Evolutionary conservation across 2,797 vertebrate species (phyloP).

Genomic region (Chelonia mydas): DNA sequence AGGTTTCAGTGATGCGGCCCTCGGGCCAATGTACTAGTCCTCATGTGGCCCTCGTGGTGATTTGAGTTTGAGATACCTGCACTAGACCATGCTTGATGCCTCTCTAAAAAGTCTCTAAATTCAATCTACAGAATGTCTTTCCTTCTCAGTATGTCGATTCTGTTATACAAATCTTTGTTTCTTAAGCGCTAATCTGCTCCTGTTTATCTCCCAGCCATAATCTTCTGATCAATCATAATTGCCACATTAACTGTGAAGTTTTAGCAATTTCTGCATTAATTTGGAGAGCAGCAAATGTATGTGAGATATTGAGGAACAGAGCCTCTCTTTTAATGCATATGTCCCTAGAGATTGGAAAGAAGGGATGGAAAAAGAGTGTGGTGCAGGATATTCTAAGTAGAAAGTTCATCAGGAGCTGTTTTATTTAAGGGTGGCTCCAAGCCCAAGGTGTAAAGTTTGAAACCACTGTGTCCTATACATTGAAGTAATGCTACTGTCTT

Average conservation of each 20-base stretch:
- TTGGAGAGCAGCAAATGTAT: neutral
- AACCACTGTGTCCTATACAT: neutral
- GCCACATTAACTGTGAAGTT: neutral
- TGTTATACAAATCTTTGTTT: neutral
- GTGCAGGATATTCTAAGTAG: neutral
- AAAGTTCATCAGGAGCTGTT: neutral
- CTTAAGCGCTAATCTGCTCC: neutral
- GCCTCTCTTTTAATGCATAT: accelerated
- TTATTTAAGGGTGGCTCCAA: neutral
- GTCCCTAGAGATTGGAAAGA: neutral
- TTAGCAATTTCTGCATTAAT: neutral
- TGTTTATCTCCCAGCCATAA: accelerated
- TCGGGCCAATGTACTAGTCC: too few species aligned
- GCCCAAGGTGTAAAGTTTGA: neutral
- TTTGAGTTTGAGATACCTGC: neutral
- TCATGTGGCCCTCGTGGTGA: too few species aligned
- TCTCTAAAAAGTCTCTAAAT: neutral
- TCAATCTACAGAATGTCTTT: neutral
- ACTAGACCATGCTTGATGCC: neutral
- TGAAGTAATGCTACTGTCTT: accelerated
- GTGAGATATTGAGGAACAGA: neutral
- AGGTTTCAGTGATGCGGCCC: too few species aligned
- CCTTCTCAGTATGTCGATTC: neutral
- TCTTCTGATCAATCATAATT: neutral
- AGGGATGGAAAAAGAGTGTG: neutral